These are phyloP conservation scores for Thymelicus acteon DNA, from an alignment of 2,888 invertebrate species.

Conservation along the genomic window DNA sequence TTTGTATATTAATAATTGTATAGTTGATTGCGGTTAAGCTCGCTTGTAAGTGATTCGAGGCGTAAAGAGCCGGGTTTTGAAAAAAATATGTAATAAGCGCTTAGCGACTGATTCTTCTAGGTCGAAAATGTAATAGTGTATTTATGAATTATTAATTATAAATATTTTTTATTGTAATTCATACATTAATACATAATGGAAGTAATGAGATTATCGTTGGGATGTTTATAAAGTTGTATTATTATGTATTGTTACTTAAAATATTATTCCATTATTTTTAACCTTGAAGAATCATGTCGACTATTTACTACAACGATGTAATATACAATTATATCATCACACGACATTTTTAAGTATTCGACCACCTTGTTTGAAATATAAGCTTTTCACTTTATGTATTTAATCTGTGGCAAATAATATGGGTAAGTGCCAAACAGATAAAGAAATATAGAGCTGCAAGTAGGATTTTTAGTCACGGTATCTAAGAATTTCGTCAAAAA, in stretches of 20 bases:
- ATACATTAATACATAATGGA: neutral
- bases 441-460: no score
- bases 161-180: neutral
- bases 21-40: conserved; percentile 34
- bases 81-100: conserved; percentile 14
- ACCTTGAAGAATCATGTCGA: conserved; percentile 10
- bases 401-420: conserved; percentile 1
- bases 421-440: no score
- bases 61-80: conserved; percentile 8
- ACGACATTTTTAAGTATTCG: conserved; percentile 17
- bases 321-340: conserved; percentile 43
- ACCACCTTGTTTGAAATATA: neutral
- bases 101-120: conserved; percentile 23
- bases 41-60: conserved; percentile 24
- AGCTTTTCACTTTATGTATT: neutral
- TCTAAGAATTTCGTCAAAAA: no score
- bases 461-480: no score
- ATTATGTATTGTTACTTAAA: no score
- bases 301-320: conserved; percentile 42
- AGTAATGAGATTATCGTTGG: neutral
- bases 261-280: neutral
- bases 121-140: conserved; percentile 5
- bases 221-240: neutral
- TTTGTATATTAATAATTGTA: conserved; percentile 24
- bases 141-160: neutral